phyloP scores from a whole-genome alignment of 1,140 invertebrate species.

The Saccostrea echinata region DNA sequence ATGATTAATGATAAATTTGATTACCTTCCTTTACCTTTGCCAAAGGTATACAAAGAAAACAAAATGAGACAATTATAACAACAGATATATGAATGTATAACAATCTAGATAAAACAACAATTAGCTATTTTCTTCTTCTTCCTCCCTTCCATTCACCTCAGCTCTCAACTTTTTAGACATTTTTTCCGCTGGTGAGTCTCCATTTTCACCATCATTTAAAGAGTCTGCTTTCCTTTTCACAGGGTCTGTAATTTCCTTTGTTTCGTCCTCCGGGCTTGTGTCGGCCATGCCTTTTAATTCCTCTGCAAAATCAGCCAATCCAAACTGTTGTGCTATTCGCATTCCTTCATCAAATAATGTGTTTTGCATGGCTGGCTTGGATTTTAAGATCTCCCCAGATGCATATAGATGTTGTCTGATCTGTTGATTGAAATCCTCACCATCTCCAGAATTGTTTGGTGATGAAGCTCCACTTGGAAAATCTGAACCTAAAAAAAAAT shows the following conservation, averaged over 20 bases:
- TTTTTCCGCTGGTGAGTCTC: neutral
- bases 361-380: conserved; percentile 63
- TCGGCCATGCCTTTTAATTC: conserved; percentile 72
- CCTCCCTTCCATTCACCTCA: neutral
- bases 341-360: conserved; percentile 78
- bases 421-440: conserved; percentile 53
- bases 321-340: conserved; percentile 78
- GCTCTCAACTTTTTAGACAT: neutral
- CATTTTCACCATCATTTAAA: conserved; percentile 13
- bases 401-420: conserved; percentile 49
- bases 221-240: conserved; percentile 16
- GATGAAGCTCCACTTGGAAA: conserved; percentile 61
- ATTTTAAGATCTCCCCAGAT: conserved; percentile 54
- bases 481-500: conserved; percentile 51
- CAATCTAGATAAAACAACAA: neutral
- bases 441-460: conserved; percentile 60
- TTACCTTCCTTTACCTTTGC: conserved; percentile 1
- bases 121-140: conserved; percentile 15
- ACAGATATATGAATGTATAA: conserved; percentile 11
- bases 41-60: conserved; percentile 16
- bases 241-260: conserved; percentile 15
- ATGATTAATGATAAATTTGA: neutral
- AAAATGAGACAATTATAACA: conserved; percentile 20
- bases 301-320: conserved; percentile 77
- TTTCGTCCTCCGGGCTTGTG: conserved; percentile 44